phyloP scores from a whole-genome alignment of 1,140 invertebrate species.

The Vanessa tameamea region DNA sequence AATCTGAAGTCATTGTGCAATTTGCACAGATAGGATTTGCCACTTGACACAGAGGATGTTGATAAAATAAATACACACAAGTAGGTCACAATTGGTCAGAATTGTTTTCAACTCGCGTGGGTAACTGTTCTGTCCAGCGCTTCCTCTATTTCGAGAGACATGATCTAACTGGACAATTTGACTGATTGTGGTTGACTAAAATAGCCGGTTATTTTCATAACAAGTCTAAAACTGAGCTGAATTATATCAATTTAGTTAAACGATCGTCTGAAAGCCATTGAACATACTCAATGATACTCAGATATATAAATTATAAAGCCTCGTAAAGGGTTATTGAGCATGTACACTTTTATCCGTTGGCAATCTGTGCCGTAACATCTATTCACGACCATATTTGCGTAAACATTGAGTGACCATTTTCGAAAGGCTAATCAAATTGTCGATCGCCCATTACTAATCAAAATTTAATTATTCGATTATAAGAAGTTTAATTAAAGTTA shows the following conservation, averaged over 20 bases:
- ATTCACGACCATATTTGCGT: too few relatives aligned
- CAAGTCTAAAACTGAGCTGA: slow-evolving; percentile 31
- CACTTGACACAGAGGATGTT: slow-evolving; percentile 10
- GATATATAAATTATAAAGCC: background rate
- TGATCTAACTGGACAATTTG: slow-evolving; percentile 51
- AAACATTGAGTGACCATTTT: too few relatives aligned
- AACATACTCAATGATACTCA: slow-evolving; percentile 8
- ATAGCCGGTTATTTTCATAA: slow-evolving; percentile 33
- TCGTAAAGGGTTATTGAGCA: background rate
- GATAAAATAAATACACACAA: slow-evolving; percentile 12
- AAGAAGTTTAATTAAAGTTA: too few relatives aligned
- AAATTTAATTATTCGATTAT: too few relatives aligned
- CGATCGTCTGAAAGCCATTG: slow-evolving; percentile 24
- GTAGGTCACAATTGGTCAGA: slow-evolving; percentile 47
- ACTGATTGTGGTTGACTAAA: slow-evolving; percentile 43
- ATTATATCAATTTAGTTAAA: slow-evolving; percentile 33
- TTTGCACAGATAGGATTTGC: slow-evolving; percentile 6
- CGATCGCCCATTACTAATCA: too few relatives aligned
- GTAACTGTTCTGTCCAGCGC: slow-evolving; percentile 36
- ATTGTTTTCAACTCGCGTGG: slow-evolving; percentile 48
- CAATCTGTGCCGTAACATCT: background rate
- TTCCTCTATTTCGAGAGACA: slow-evolving; percentile 54
- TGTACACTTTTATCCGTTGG: background rate
- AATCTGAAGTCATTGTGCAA: background rate
- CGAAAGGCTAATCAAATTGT: too few relatives aligned